Conservation (phyloP, 1,140 invertebrate genomes). For the Achatina immaculata region DNA sequence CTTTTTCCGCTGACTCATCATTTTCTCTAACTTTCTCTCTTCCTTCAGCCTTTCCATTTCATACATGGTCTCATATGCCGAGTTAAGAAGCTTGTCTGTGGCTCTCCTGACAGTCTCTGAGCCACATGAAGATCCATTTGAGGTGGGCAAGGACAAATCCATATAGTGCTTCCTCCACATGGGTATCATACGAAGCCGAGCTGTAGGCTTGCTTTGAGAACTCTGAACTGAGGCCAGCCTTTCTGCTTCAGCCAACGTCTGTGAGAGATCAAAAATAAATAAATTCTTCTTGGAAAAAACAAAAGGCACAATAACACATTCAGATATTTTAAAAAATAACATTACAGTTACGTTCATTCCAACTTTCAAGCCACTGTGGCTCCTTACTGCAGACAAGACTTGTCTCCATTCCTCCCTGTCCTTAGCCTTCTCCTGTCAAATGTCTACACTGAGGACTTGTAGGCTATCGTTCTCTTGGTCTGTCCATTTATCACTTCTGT, state of each 20-base stretch:
- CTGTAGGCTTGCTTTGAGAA: constrained; percentile 24
- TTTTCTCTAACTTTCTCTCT: constrained; percentile 32
- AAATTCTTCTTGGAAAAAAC: neutral
- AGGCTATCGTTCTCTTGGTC: too few species aligned
- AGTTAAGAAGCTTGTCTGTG: constrained; percentile 54
- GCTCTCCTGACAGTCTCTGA: constrained; percentile 43
- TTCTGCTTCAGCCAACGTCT: constrained; percentile 59
- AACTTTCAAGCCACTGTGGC: too few species aligned
- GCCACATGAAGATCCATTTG: constrained; percentile 37
- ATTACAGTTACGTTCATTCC: neutral
- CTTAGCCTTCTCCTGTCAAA: too few species aligned
- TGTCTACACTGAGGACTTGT: too few species aligned
- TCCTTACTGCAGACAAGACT: too few species aligned
- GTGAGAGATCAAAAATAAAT: constrained; percentile 22
- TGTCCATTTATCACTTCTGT: too few species aligned
- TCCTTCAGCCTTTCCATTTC: constrained; percentile 55
- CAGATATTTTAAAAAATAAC: neutral
- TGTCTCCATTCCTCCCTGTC: too few species aligned
- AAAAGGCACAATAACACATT: neutral
- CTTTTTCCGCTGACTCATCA: neutral
- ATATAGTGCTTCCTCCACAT: constrained; percentile 13
- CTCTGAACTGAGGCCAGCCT: constrained; percentile 43
- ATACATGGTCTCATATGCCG: constrained; percentile 56
- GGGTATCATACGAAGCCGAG: neutral
- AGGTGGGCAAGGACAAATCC: neutral